Evolutionary conservation across 2,113 vertebrate species (phyloP).

Genomic region (Girardinichthys multiradiatus): DNA sequence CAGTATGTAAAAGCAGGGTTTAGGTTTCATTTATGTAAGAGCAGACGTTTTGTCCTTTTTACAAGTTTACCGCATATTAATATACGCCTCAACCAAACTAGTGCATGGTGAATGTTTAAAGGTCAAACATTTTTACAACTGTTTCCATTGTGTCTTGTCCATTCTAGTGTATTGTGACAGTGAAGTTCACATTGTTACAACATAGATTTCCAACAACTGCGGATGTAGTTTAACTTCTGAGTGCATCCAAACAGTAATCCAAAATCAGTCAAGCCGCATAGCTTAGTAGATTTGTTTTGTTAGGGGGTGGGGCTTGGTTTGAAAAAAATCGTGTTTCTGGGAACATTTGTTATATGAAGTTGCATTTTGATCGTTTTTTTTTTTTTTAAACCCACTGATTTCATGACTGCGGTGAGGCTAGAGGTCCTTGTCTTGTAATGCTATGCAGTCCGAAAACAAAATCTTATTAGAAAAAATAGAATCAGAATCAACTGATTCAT

Average conservation of each 20-base stretch:
- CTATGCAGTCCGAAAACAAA: background rate
- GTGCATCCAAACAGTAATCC: no score
- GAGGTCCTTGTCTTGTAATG: slow-evolving; percentile 5
- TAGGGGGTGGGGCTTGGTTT: background rate
- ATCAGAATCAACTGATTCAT: background rate
- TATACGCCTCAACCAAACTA: slow-evolving; percentile 14
- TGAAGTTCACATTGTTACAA: slow-evolving; percentile 30
- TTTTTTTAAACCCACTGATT: slow-evolving; percentile 15
- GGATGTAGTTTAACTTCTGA: background rate
- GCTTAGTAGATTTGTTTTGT: background rate
- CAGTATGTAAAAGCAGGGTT: slow-evolving; percentile 10
- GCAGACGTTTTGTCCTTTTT: background rate
- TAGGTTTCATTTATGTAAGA: slow-evolving; percentile 15
- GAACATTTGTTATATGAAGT: background rate
- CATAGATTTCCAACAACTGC: slow-evolving; percentile 6
- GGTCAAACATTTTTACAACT: slow-evolving; percentile 35
- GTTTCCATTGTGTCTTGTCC: slow-evolving; percentile 25
- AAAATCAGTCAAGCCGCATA: slow-evolving; percentile 5
- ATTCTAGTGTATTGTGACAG: slow-evolving; percentile 40
- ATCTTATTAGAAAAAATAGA: background rate
- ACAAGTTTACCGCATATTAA: slow-evolving; percentile 21
- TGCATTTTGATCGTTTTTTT: slow-evolving; percentile 4
- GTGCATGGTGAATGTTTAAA: slow-evolving; percentile 65
- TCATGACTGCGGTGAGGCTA: slow-evolving; percentile 19
- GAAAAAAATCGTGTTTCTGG: background rate